These are phyloP conservation scores for Cyprinus carpio DNA, from an alignment of 2,113 vertebrate species.

Conservation along the genomic window DNA sequence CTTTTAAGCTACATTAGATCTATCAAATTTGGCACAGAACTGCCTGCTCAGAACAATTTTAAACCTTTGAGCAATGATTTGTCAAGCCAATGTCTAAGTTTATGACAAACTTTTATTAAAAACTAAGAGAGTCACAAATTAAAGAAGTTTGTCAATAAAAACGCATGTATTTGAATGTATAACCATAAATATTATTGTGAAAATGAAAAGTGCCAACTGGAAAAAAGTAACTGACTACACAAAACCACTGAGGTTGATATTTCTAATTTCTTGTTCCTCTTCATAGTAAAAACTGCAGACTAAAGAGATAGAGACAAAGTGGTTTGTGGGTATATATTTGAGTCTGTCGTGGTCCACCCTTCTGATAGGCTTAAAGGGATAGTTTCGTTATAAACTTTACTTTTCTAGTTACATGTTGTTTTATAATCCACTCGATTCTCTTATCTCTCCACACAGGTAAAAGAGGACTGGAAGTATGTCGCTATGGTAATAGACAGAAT, in stretches of 20 bases:
- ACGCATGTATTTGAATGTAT: constrained; percentile 18
- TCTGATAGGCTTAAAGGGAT: background rate
- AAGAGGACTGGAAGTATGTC: constrained; percentile 89
- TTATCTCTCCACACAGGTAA: constrained; percentile 73
- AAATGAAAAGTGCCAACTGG: constrained; percentile 22
- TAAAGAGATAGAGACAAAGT: background rate
- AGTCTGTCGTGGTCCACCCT: background rate
- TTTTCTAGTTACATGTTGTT: background rate
- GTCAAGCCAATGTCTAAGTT: no score
- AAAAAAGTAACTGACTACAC: background rate
- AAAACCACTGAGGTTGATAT: background rate
- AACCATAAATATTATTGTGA: background rate
- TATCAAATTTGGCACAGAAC: no score
- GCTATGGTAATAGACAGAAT: constrained; percentile 89
- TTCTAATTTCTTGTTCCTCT: background rate
- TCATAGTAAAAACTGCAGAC: background rate
- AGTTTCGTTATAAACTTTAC: background rate
- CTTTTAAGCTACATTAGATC: no score
- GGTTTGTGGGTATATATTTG: background rate
- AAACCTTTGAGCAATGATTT: no score
- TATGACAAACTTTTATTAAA: no score
- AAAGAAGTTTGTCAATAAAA: constrained; percentile 24
- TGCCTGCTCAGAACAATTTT: no score
- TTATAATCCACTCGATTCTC: background rate
- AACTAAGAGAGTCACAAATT: background rate